Conservation (phyloP, 1,140 invertebrate genomes). For the Sycophaga agraensis region DNA sequence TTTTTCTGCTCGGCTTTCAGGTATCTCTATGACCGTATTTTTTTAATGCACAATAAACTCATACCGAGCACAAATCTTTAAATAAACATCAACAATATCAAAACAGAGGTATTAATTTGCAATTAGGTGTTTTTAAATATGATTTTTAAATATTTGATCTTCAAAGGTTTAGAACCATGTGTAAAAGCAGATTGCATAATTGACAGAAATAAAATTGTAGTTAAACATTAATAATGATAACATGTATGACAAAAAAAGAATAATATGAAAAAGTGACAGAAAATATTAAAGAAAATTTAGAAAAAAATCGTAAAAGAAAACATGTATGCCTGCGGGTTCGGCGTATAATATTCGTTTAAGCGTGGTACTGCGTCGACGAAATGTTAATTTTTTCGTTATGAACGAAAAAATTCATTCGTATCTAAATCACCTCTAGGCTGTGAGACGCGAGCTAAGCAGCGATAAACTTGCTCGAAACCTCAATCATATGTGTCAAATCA, state of each 20-base stretch:
- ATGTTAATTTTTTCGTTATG: constrained; percentile 27
- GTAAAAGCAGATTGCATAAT: neutral
- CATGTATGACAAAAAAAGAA: constrained; percentile 2
- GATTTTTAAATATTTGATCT: constrained; percentile 9
- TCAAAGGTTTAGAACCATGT: constrained; percentile 9
- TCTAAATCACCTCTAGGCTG: constrained; percentile 53
- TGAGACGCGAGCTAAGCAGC: constrained; percentile 55
- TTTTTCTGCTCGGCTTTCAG: constrained; percentile 40
- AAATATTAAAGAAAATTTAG: neutral
- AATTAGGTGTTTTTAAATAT: constrained; percentile 9
- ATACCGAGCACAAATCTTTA: constrained; percentile 23
- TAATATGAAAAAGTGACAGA: constrained; percentile 2
- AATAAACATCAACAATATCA: constrained; percentile 16
- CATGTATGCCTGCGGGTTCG: constrained; percentile 31
- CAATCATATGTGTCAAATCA: constrained; percentile 56
- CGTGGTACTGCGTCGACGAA: constrained; percentile 25
- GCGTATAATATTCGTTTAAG: constrained; percentile 23
- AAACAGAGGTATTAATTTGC: neutral
- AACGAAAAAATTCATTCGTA: constrained; percentile 35
- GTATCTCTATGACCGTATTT: constrained; percentile 40
- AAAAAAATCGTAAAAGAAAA: constrained; percentile 11
- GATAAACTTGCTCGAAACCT: constrained; percentile 52
- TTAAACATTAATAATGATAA: neutral
- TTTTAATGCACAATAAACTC: constrained; percentile 43
- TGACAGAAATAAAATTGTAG: neutral